A percentile compares a stretch with the other conserved stretches of the same genome.
Evolutionary conservation across 2,888 invertebrate genomes (phyloP).

Genomic region (Aspidapion aeneum): DNA sequence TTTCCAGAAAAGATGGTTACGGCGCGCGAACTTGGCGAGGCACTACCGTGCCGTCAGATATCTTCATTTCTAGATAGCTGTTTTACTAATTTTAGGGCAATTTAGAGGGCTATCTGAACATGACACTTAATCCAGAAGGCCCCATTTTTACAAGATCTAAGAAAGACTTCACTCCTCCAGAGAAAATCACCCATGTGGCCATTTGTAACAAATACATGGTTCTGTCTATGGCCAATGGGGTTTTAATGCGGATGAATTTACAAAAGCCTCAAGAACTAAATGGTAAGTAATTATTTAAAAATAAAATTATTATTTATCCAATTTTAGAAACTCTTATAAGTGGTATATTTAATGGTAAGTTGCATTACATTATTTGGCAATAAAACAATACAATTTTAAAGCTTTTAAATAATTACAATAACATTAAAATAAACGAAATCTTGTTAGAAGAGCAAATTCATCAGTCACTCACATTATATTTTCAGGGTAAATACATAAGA

Average conservation of each 20-base stretch:
- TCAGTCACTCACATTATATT: too few relatives aligned
- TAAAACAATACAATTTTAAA: neutral
- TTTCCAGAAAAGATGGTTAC: too few relatives aligned
- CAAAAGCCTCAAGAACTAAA: constrained; percentile 73
- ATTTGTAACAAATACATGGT: constrained; percentile 81
- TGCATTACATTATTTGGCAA: too few relatives aligned
- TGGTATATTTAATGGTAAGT: neutral
- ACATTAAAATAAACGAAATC: neutral
- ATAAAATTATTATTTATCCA: neutral
- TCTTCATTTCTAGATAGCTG: neutral
- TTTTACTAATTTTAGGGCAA: constrained; percentile 40
- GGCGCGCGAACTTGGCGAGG: too few relatives aligned
- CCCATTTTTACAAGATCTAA: constrained; percentile 86
- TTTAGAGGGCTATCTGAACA: constrained; percentile 55
- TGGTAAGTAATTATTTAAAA: constrained; percentile 55
- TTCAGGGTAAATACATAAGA: too few relatives aligned
- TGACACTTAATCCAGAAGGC: constrained; percentile 65
- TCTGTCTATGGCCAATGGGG: constrained; percentile 79
- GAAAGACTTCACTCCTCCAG: constrained; percentile 75
- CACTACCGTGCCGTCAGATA: too few relatives aligned
- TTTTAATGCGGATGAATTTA: constrained; percentile 76
- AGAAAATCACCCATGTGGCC: constrained; percentile 74
- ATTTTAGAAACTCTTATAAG: neutral
- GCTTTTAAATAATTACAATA: neutral
- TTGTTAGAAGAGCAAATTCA: too few relatives aligned